Evolutionary conservation across 2,113 vertebrate genomes (phyloP), one percentile per base, ranked within the genome.

Genomic region (Oreochromis niloticus): DNA sequence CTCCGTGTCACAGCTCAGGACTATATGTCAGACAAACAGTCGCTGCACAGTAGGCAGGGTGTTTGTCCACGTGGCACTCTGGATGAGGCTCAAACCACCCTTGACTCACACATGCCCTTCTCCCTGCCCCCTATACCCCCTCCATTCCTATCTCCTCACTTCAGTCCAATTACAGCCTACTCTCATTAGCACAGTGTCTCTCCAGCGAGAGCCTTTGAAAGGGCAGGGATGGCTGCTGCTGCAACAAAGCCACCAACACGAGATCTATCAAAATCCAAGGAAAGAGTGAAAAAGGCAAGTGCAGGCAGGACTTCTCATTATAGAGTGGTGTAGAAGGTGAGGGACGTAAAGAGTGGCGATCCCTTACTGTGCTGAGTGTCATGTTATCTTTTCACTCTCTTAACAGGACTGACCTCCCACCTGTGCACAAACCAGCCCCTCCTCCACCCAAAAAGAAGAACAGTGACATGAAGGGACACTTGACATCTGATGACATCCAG

Each of bases 401-500:
- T 85, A 91, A 94, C 96, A 99, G 98, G 94, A 97, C 94, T 14
- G 97, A 98, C 92, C 94, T 97, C 85, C 97, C 97, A 43, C 95
- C 97, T 2, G 96, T 97, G 57, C 97, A 98, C 94, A 98, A 98
- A 88, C 97, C 96, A 1, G 96, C 95, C 89, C 97, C 97, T 80
- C 96, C 95, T 3, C 97, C 97, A 32, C 95, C 94, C 8, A 97
- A 97, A 54, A 95, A 96, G 95, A 97, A 97, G 96, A 97, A 96
- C 93, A 96, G 96, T 8, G 97, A 98, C 63, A 90, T 94, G 95
- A 97, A 98, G 95, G 97, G 96, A 71, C 97, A 97, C 91, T 90
- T 97, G 94, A 97, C 96, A 27, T 96, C 97, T 17, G 97, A 98
- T 12, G 97, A 98, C 88, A 97, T 98, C 92, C 98, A 98, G 97